Evolutionary conservation across 2,888 invertebrate genomes (phyloP).

Genomic region (Xestia sexstrigata): DNA sequence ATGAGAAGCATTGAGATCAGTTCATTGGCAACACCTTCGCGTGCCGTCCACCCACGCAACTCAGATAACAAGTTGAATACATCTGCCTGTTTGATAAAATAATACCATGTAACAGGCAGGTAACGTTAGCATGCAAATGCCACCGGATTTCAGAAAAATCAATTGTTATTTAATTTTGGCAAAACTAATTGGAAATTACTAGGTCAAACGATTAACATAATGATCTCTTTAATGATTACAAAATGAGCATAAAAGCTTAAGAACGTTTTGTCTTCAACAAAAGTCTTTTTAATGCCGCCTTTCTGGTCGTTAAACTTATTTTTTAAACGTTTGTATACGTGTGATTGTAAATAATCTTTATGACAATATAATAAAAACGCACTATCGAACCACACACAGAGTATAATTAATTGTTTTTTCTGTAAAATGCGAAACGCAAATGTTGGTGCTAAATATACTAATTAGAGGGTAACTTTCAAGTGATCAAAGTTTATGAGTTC

Average conservation of each 20-base stretch:
- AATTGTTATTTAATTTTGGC: not conserved
- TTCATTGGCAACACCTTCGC: conserved; percentile 83
- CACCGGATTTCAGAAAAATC: conserved; percentile 35
- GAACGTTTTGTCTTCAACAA: conserved; percentile 18
- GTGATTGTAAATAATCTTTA: conserved; percentile 52
- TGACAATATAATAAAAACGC: conserved; percentile 52
- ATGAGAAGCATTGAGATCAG: conserved; percentile 85
- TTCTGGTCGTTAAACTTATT: conserved; percentile 44
- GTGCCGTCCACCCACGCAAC: conserved; percentile 86
- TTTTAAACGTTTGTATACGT: conserved; percentile 37
- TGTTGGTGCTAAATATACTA: conserved; percentile 38
- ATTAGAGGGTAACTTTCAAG: conserved; percentile 47
- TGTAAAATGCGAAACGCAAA: conserved; percentile 37
- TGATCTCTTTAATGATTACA: conserved; percentile 26
- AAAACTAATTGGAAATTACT: conserved; percentile 6
- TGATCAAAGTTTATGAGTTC: conserved; percentile 56
- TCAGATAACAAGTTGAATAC: conserved; percentile 88
- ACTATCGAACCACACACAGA: conserved; percentile 54
- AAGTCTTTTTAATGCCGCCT: conserved; percentile 40
- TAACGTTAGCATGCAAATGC: conserved; percentile 64
- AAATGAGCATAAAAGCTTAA: conserved; percentile 14
- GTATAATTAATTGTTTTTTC: conserved; percentile 12
- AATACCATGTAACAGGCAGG: conserved; percentile 74
- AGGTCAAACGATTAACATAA: conserved; percentile 21
- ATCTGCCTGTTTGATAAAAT: conserved; percentile 86